A percentile compares a stretch with the other conserved stretches of the same genome.
These are phyloP conservation scores for Ceratosolen fusciceps DNA, from an alignment of 1,140 invertebrate genomes.

Conservation along the genomic window DNA sequence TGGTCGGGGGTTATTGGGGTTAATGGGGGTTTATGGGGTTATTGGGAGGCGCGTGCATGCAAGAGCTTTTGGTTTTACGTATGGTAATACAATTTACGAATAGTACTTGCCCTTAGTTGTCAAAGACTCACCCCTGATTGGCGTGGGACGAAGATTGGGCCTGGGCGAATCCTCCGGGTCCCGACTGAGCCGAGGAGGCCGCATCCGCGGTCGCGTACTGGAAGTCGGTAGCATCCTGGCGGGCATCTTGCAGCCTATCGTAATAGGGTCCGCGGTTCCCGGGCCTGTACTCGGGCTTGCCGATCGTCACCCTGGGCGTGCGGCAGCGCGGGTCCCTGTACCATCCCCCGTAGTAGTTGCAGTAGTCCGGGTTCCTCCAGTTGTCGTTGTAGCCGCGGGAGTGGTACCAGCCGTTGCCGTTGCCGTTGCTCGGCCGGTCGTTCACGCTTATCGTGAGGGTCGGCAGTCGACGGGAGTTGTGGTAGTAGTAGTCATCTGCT, in stretches of 20 bases:
- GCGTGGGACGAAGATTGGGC: constrained; percentile 56
- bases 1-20: too few relatives aligned
- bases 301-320: constrained; percentile 15
- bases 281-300: constrained; percentile 15
- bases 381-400: not conserved
- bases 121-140: constrained; percentile 44
- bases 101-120: too few relatives aligned
- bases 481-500: constrained; percentile 36
- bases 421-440: constrained; percentile 29
- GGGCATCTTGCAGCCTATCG: not conserved
- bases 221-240: not conserved
- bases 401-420: constrained; percentile 26
- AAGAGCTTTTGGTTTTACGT: too few relatives aligned
- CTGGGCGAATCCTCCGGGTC: constrained; percentile 53
- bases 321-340: constrained; percentile 41
- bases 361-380: constrained; percentile 15
- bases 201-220: constrained; percentile 48
- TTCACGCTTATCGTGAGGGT: constrained; percentile 16
- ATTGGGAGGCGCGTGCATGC: too few relatives aligned
- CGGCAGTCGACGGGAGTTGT: not conserved
- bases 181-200: constrained; percentile 52
- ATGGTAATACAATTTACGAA: too few relatives aligned
- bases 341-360: constrained; percentile 30
- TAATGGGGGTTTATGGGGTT: too few relatives aligned
- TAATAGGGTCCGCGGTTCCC: constrained; percentile 9